phyloP scores from a whole-genome alignment of 2,888 invertebrate species.

The Craniophora ligustri region DNA sequence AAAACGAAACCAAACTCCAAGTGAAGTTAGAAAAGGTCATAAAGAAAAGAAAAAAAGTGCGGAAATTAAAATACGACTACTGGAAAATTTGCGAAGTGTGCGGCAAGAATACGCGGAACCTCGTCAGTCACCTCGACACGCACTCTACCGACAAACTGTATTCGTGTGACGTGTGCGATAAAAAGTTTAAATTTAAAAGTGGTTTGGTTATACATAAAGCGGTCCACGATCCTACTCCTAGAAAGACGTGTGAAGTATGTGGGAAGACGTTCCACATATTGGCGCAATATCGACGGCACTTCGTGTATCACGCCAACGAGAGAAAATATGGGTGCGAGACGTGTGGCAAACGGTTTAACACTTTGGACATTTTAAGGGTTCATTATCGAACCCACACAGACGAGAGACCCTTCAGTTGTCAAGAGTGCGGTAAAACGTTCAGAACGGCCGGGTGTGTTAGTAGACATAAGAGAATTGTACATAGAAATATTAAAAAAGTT shows the following conservation, averaged over 20 bases:
- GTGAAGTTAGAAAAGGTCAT: constrained; percentile 48
- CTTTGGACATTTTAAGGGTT: constrained; percentile 83
- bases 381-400: constrained; percentile 86
- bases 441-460: constrained; percentile 85
- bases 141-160: constrained; percentile 78
- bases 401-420: constrained; percentile 80
- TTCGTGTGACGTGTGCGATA: constrained; percentile 82
- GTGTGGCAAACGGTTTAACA: constrained; percentile 87
- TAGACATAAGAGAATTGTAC: constrained; percentile 81
- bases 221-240: constrained; percentile 81
- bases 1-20: constrained; percentile 50
- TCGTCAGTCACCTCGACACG: constrained; percentile 79
- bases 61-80: constrained; percentile 77
- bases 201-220: constrained; percentile 82
- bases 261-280: constrained; percentile 86
- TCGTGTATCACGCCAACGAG: constrained; percentile 86
- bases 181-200: constrained; percentile 84
- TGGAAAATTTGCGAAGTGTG: constrained; percentile 85
- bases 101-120: constrained; percentile 80
- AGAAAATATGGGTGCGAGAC: constrained; percentile 85
- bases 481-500: constrained; percentile 67
- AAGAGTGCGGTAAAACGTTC: constrained; percentile 84
- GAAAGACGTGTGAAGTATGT: constrained; percentile 86
- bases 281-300: constrained; percentile 84
- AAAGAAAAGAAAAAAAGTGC: constrained; percentile 62